Conservation (phyloP, 2,888 invertebrate genomes). For the Heterodera filipjevi region DNA sequence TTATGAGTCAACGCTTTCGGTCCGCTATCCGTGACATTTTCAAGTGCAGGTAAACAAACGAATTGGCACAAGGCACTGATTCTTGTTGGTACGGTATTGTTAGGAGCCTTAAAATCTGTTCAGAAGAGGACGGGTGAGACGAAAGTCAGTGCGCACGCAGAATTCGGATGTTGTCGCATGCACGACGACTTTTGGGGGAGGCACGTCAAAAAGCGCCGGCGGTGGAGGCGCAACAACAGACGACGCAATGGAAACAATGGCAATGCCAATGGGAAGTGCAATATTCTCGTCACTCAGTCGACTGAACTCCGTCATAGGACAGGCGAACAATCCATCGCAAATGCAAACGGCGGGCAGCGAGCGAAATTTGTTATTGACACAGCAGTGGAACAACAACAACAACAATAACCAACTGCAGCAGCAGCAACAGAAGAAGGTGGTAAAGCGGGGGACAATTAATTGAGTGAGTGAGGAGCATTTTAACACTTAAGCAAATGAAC, state of each 20-base stretch:
- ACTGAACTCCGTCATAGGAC: conserved; percentile 4
- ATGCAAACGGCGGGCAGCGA: neutral
- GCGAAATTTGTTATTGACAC: neutral
- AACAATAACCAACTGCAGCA: too few relatives aligned
- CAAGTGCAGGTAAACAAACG: conserved; percentile 46
- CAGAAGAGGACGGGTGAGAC: conserved; percentile 11
- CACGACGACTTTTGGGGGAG: conserved; percentile 14
- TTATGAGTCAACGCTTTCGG: conserved; percentile 59
- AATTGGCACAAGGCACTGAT: too few relatives aligned
- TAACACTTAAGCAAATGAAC: too few relatives aligned
- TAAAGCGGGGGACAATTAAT: neutral
- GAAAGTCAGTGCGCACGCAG: conserved; percentile 26
- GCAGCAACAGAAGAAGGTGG: neutral
- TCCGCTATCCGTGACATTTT: conserved; percentile 56
- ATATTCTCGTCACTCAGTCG: conserved; percentile 23
- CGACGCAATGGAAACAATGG: neutral
- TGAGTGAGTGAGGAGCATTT: neutral
- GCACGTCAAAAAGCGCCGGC: neutral
- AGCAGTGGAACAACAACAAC: neutral
- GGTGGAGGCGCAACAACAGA: neutral
- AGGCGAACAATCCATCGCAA: neutral
- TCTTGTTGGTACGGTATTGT: too few relatives aligned
- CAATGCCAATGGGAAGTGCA: neutral
- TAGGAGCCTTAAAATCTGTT: too few relatives aligned
- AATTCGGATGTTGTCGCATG: conserved; percentile 22